Evolutionary conservation across 2,888 invertebrate species (phyloP).

Genomic region (Pyrgus malvae): DNA sequence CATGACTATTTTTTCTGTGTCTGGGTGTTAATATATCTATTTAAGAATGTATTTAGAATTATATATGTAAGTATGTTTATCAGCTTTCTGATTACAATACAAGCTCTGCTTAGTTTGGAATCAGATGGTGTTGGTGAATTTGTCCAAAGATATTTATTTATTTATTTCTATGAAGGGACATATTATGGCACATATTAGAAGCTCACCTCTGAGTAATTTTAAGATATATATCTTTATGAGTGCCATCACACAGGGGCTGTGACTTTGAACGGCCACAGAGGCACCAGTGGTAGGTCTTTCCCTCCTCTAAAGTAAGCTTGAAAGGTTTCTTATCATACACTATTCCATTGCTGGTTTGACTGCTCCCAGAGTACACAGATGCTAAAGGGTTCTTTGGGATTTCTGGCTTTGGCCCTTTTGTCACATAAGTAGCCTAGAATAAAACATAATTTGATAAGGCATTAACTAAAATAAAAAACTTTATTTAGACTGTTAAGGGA

Average conservation of each 20-base stretch:
- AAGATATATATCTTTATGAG: constrained; percentile 89
- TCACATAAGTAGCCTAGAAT: constrained; percentile 57
- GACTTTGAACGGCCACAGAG: constrained; percentile 94
- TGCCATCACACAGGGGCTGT: constrained; percentile 97
- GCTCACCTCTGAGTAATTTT: constrained; percentile 87
- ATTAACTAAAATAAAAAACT: too few relatives aligned
- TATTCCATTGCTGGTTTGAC: constrained; percentile 87
- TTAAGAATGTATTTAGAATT: too few relatives aligned
- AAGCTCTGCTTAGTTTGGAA: too few relatives aligned
- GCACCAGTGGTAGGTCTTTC: constrained; percentile 95
- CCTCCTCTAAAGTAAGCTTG: constrained; percentile 86
- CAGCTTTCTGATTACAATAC: too few relatives aligned
- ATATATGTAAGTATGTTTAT: too few relatives aligned
- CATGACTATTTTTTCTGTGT: too few relatives aligned
- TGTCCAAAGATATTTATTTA: too few relatives aligned
- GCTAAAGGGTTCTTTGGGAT: constrained; percentile 86
- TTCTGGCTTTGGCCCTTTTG: constrained; percentile 70
- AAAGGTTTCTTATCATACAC: constrained; percentile 96
- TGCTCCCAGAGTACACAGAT: constrained; percentile 80
- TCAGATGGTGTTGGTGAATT: too few relatives aligned
- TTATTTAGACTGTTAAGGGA: too few relatives aligned
- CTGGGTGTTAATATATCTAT: too few relatives aligned
- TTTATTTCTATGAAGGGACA: too few relatives aligned
- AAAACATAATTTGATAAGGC: too few relatives aligned
- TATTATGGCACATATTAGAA: background rate